phyloP scores from a whole-genome alignment of 1,140 invertebrate species.

The Atta colombica region DNA sequence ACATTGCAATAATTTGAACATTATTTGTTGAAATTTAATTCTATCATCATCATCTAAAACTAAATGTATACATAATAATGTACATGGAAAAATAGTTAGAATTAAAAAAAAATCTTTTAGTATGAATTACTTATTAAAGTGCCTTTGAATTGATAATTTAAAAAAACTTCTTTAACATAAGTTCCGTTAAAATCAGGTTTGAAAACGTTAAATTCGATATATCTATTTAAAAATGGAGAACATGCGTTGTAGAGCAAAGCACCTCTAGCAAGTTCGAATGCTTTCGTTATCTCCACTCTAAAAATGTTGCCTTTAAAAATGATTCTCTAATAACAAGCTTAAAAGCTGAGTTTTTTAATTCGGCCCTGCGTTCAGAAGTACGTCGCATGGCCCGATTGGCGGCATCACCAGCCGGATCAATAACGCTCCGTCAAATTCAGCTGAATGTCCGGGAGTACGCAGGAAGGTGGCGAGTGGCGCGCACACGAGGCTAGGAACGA shows the following conservation, averaged over 20 bases:
- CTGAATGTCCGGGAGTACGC: conserved; percentile 63
- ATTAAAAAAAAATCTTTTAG: too few species aligned
- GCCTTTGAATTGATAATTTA: too few species aligned
- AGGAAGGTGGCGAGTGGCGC: conserved; percentile 41
- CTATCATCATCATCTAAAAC: too few species aligned
- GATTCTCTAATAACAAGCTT: background rate
- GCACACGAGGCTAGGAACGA: conserved; percentile 43
- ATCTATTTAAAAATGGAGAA: background rate
- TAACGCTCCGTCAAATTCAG: conserved; percentile 67
- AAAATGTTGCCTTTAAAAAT: background rate
- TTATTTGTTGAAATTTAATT: too few species aligned
- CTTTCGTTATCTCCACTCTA: background rate
- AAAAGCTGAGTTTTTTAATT: conserved; percentile 6
- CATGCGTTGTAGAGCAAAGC: background rate
- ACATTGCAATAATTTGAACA: too few species aligned
- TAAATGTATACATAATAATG: too few species aligned
- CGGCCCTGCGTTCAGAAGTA: conserved; percentile 37
- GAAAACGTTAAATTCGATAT: background rate
- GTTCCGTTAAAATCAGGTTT: too few species aligned
- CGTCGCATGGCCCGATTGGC: conserved; percentile 67
- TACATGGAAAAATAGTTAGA: too few species aligned
- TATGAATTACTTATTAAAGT: too few species aligned
- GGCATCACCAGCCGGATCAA: conserved; percentile 68
- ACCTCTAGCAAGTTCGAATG: background rate
- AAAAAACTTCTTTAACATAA: too few species aligned